These are phyloP conservation scores for Danaus chrysippus DNA, from an alignment of 2,888 invertebrate species.

Conservation along the genomic window DNA sequence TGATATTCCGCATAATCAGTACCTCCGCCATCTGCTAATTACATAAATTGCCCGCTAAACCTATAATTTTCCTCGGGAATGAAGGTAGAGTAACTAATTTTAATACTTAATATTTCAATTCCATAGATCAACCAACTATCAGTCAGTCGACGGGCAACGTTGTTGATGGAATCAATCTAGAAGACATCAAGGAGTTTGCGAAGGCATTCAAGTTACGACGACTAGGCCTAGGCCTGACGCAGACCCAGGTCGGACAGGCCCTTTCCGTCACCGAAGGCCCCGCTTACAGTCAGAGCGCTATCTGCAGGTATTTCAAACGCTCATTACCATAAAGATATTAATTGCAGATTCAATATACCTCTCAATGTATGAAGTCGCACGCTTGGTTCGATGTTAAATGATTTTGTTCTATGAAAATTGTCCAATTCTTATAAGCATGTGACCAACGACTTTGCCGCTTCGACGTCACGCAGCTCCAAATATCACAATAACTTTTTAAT, in stretches of 20 bases:
- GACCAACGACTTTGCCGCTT: constrained; percentile 41
- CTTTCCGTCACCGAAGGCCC: constrained; percentile 97
- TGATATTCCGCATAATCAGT: constrained; percentile 76
- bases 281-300: constrained; percentile 99
- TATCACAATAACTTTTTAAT: constrained; percentile 75
- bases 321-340: not conserved
- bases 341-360: constrained; percentile 1
- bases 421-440: constrained; percentile 11
- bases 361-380: constrained; percentile 60
- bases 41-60: constrained; percentile 75
- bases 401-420: constrained; percentile 9
- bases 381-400: constrained; percentile 43
- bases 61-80: constrained; percentile 59
- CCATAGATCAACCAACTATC: constrained; percentile 92
- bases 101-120: constrained; percentile 15
- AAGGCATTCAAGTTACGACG: constrained; percentile 97
- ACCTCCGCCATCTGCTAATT: constrained; percentile 72
- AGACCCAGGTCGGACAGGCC: constrained; percentile 98
- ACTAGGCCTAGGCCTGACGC: constrained; percentile 95
- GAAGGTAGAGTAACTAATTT: constrained; percentile 5
- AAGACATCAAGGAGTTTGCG: constrained; percentile 99
- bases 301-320: constrained; percentile 89
- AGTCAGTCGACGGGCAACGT: constrained; percentile 96
- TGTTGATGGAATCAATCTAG: constrained; percentile 97
- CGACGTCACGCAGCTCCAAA: constrained; percentile 61